Evolutionary conservation across 2,113 vertebrate species (phyloP), one percentile per base, ranked within the genome.

Genomic region (Oreotrochilus melanogaster): DNA sequence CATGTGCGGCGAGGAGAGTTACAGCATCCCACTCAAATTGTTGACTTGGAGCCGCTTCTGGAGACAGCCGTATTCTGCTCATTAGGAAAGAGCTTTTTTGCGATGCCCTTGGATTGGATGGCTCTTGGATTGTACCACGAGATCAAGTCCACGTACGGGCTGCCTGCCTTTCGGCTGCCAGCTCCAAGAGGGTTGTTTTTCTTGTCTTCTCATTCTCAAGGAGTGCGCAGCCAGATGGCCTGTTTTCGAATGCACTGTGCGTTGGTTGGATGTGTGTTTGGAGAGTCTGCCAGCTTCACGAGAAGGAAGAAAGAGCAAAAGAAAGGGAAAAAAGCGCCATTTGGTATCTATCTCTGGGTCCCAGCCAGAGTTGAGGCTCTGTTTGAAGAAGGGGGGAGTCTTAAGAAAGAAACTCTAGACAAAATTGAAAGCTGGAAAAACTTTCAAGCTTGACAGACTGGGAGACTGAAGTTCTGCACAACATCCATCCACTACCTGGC

Each of bases 261-360:
- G 97, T 97, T 97, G 97, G 96, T 97, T 97, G 97, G 96, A 97
- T 97, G 93, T 97, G 97, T 97, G 96, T 90, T 97, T 97, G 94
- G 95, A 97, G 96, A 94, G 96, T 96, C 96, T 97, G 97, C 97
- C 97, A 97, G 95, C 95, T 97, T 96, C 92, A 96, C 23, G 79
- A 97, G 96, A 95, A 97, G 96, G 96, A 97, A 97, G 97, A 97
- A 97, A 95, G 96, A 97, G 96, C 96, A 97, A 97, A 97, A 97
- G 96, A 97, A 97, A 97, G 88, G 90, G 88, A 95, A 95, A 96
- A 97, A 97, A 97, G 92, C 94, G 8, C 96, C 97, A 97, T 97
- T 97, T 97, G 97, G 96, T 97, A 91, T 96, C 96, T 97, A 95
- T 96, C 93, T 95, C 96, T 97, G 97, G 96, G 95, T 92, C 93